Evolutionary conservation across 2,888 invertebrate species (phyloP).

Genomic region (Drosophila testacea): DNA sequence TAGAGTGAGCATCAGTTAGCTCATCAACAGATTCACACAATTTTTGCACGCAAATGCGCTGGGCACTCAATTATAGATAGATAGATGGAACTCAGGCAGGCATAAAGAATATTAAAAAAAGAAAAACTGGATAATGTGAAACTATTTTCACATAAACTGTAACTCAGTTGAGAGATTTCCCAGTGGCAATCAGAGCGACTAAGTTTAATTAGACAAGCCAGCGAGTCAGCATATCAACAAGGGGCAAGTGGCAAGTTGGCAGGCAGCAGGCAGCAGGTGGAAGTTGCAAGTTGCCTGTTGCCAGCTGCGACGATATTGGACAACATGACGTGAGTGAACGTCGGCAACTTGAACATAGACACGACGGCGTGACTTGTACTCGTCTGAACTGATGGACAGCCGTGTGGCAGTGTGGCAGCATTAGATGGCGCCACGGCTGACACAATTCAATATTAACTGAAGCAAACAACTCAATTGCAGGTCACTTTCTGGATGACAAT

Average conservation of each 20-base stretch:
- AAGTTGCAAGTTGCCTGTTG: slow-evolving; percentile 26
- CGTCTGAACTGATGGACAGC: slow-evolving; percentile 69
- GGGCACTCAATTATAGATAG: slow-evolving; percentile 56
- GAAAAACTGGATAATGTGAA: slow-evolving; percentile 62
- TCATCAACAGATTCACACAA: slow-evolving; percentile 80
- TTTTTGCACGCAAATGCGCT: slow-evolving; percentile 75
- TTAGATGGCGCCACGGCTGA: slow-evolving; percentile 78
- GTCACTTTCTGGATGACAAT: slow-evolving; percentile 85
- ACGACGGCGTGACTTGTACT: slow-evolving; percentile 49
- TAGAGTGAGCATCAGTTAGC: slow-evolving; percentile 36
- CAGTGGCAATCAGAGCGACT: slow-evolving; percentile 76
- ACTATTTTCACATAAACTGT: slow-evolving; percentile 77
- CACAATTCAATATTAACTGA: slow-evolving; percentile 63
- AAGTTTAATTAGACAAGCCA: slow-evolving; percentile 76
- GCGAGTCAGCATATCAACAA: slow-evolving; percentile 12
- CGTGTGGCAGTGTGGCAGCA: slow-evolving; percentile 62
- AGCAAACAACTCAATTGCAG: slow-evolving; percentile 82
- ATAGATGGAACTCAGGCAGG: slow-evolving; percentile 16
- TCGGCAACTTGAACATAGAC: slow-evolving; percentile 57
- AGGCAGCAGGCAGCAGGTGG: slow-evolving; percentile 20
- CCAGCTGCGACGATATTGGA: slow-evolving; percentile 53
- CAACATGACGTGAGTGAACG: slow-evolving; percentile 71
- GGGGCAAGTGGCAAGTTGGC: slow-evolving; percentile 25
- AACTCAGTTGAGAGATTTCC: slow-evolving; percentile 72
- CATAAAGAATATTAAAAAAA: slow-evolving; percentile 10